Percentiles rank a stretch among this genome's conserved stretches.
These are phyloP conservation scores for Torymus tubicola DNA, from an alignment of 2,888 invertebrate genomes.

Conservation along the genomic window DNA sequence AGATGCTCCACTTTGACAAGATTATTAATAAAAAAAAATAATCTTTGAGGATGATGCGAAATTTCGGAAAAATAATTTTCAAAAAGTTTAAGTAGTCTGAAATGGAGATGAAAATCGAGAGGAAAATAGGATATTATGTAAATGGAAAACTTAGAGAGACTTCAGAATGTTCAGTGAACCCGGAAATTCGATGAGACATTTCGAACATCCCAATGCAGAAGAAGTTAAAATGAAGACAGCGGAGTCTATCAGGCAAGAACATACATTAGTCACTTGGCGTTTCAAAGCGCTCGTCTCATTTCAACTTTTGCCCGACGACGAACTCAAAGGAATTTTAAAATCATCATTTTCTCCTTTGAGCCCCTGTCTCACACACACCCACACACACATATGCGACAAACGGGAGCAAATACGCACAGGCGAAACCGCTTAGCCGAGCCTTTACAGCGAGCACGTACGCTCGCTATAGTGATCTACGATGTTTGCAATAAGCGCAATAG, in stretches of 20 bases:
- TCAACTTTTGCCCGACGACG: too few relatives aligned
- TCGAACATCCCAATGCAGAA: background rate
- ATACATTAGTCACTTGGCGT: too few relatives aligned
- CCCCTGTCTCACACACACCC: background rate
- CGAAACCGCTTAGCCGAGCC: too few relatives aligned
- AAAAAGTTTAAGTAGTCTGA: background rate
- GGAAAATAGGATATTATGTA: background rate
- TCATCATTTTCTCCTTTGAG: background rate
- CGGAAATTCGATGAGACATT: conserved; percentile 15
- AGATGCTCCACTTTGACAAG: too few relatives aligned
- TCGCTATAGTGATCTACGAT: too few relatives aligned
- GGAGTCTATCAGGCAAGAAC: too few relatives aligned
- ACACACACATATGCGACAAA: too few relatives aligned
- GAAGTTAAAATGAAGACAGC: background rate
- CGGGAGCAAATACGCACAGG: too few relatives aligned
- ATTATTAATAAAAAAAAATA: too few relatives aligned
- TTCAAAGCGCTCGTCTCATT: too few relatives aligned
- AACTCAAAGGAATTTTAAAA: background rate
- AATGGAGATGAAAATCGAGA: background rate
- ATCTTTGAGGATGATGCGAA: too few relatives aligned
- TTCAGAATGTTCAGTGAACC: conserved; percentile 11
- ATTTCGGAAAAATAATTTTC: background rate
- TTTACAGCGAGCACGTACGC: too few relatives aligned
- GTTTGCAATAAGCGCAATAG: background rate
- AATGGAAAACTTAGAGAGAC: conserved; percentile 1